These are phyloP conservation scores for Diachasmimorpha longicaudata DNA, from an alignment of 1,140 invertebrate species.

Conservation along the genomic window DNA sequence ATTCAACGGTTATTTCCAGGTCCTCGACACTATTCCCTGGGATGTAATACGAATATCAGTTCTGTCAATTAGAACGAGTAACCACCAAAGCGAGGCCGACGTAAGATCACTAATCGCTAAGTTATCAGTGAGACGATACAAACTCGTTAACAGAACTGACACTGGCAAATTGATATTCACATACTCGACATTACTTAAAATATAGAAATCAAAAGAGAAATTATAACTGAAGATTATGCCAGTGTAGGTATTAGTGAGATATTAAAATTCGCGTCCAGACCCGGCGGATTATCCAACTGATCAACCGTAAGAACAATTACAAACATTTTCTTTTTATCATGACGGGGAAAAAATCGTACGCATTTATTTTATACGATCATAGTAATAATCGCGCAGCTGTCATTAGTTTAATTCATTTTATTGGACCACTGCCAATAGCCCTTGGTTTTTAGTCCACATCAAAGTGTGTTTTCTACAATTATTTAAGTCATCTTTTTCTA, in stretches of 20 bases:
- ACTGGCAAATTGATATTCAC: constrained; percentile 54
- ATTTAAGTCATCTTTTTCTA: constrained; percentile 2
- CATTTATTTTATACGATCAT: constrained; percentile 11
- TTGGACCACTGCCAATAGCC: not conserved
- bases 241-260: not conserved
- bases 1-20: constrained; percentile 37
- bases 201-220: constrained; percentile 33
- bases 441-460: not conserved
- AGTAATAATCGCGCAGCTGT: not conserved
- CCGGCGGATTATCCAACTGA: not conserved
- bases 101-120: constrained; percentile 54
- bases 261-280: too few relatives aligned
- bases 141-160: constrained; percentile 41
- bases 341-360: not conserved
- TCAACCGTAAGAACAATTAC: not conserved
- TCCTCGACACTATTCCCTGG: constrained; percentile 60
- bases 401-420: constrained; percentile 10
- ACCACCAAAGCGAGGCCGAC: constrained; percentile 51
- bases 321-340: not conserved
- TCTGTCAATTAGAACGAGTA: constrained; percentile 56
- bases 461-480: not conserved
- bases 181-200: constrained; percentile 52
- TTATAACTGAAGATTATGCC: not conserved
- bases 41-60: constrained; percentile 56
- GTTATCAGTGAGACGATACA: constrained; percentile 48